phyloP scores from a whole-genome alignment of 2,888 invertebrate genomes.

The Netelia melanura region DNA sequence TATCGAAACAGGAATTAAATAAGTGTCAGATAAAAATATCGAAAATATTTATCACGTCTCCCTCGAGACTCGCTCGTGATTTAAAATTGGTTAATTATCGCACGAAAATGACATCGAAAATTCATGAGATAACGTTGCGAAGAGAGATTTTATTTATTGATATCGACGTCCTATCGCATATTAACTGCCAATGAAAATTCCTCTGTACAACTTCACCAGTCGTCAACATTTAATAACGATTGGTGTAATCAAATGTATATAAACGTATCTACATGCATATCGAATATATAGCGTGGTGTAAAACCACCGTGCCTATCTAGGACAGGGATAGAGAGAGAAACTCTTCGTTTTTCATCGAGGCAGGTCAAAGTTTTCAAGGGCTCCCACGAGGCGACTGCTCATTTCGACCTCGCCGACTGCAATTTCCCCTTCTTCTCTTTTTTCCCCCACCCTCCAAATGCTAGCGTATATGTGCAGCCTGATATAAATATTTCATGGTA shows the following conservation, averaged over 20 bases:
- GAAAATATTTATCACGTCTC: no score
- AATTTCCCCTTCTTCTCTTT: constrained; percentile 10
- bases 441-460: not conserved
- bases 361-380: constrained; percentile 58
- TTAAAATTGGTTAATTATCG: no score
- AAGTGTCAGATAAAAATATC: no score
- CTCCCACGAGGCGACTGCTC: constrained; percentile 51
- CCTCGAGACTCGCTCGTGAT: no score
- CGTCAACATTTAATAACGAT: no score
- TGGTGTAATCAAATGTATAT: not conserved
- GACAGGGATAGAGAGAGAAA: constrained; percentile 37
- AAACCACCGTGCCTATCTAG: constrained; percentile 31
- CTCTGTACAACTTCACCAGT: no score
- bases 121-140: no score
- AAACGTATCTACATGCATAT: not conserved
- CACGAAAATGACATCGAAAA: no score
- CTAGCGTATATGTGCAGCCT: not conserved
- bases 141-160: no score
- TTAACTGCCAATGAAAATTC: no score
- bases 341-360: constrained; percentile 44
- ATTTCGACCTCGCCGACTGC: constrained; percentile 33
- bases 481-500: constrained; percentile 45
- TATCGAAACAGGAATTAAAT: no score
- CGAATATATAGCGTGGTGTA: not conserved
- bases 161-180: no score